Evolutionary conservation across 1,140 invertebrate genomes (phyloP).

Genomic region (Papilio aristodemus): DNA sequence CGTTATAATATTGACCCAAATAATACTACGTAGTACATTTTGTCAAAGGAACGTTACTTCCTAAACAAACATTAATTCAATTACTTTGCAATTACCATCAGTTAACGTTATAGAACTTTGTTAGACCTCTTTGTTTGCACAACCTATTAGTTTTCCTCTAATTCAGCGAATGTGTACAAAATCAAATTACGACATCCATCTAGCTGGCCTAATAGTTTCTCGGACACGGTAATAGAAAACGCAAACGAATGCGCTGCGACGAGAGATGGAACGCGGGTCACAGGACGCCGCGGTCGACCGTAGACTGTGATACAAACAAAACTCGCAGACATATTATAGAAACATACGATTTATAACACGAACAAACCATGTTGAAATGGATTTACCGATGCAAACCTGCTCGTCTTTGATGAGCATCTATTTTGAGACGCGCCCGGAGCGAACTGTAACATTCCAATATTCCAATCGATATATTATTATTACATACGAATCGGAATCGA

Average conservation of each 20-base stretch:
- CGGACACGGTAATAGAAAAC: slow-evolving; percentile 72
- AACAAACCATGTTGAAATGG: slow-evolving; percentile 77
- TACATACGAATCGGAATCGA: slow-evolving; percentile 76
- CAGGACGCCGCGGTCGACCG: slow-evolving; percentile 46
- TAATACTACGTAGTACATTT: background rate
- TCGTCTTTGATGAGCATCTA: slow-evolving; percentile 80
- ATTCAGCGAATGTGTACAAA: slow-evolving; percentile 62
- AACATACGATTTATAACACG: slow-evolving; percentile 76
- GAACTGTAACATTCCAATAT: slow-evolving; percentile 77
- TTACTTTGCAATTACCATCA: slow-evolving; percentile 40
- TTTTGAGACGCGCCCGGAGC: slow-evolving; percentile 73
- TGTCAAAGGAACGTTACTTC: slow-evolving; percentile 1
- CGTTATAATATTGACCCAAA: background rate
- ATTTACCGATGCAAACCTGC: slow-evolving; percentile 80
- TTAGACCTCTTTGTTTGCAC: slow-evolving; percentile 41
- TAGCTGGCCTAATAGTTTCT: slow-evolving; percentile 62
- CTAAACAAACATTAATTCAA: slow-evolving; percentile 35
- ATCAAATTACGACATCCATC: slow-evolving; percentile 72
- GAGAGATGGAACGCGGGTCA: slow-evolving; percentile 55
- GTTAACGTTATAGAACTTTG: slow-evolving; percentile 36
- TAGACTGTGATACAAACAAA: slow-evolving; percentile 51
- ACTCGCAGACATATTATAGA: slow-evolving; percentile 52
- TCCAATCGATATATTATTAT: slow-evolving; percentile 78
- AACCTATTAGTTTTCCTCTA: slow-evolving; percentile 52
- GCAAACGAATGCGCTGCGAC: slow-evolving; percentile 63